Base-by-base conservation (phyloP, 2,888 invertebrate species). In the Drosophila hamatofila region DNA sequence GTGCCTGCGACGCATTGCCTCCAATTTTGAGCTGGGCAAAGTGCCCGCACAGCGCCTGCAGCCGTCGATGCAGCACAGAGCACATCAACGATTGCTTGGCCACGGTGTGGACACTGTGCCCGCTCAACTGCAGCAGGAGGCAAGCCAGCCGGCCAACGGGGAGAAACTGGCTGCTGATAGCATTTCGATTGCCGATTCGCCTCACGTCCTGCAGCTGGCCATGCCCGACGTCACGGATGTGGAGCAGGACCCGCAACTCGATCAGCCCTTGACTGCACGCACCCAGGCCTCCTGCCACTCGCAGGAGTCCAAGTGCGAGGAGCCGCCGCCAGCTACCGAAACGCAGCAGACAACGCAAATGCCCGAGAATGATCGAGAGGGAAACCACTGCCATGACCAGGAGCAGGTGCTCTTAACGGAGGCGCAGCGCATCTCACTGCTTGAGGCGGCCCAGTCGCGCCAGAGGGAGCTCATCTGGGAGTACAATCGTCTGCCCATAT, bases 151-250 rank as follows among this genome's bases (percentile, higher is more conserved):
- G 37, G 14, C 37, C 37, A 3, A 23, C 3, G 11, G n/a, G 23
- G 51, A 21, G 1, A 4, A 39, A 14, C 11, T 23, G n/a, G n/a
- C 33, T 7, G 48, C n/a, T 3, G 33, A n/a, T 1, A 35, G 33
- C n/a, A 18, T 3, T 11, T 58, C 48, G 16, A 27, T 11, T 27
- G 7, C 7, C 16, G 16, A 18, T 14, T 25, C 37, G 11, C 58
- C 11, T 16, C 23, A 16, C 23, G 75, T 72, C 1, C 27, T 56
- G 42, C 84, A 87, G 27, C 51, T 80, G 57, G 41, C 70, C 35
- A 84, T 83, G 52, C 87, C 87, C 2, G 80, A 80, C 7, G 58
- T 84, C 16, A 81, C 78, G 18, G 87, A 87, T 55, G 83, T 74
- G 23, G 75, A 80, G 25, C 64, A 52, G 30, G 66, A 87, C 16